Base-by-base conservation (phyloP, 2,113 vertebrate species). In the Lethenteron reissneri region DNA sequence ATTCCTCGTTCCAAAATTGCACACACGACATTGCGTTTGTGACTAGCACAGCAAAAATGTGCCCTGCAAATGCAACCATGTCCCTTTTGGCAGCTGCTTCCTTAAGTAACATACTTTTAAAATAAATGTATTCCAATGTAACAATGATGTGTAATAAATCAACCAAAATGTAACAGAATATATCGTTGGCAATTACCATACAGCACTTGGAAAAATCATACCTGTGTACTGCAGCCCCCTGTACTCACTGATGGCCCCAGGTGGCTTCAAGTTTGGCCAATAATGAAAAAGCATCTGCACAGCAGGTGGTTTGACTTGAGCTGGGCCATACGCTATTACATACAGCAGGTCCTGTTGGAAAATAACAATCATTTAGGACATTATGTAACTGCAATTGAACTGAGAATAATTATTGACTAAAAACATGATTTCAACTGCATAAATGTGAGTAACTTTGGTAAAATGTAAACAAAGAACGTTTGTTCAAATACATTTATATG, bases 251-350 rank as follows among this genome's bases (percentile, higher is more conserved):
- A 99, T 99, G 74, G 92, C 92, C 75, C 94, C 94, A 3, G 94
- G 94, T 21, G 92, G 94, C 76, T 97, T 99, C 74, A 99, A 83
- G 81, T 99, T 99, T 72, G 94, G 94, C 94, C 94, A 99, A 71
- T 96, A 99, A 77, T 99, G 94, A 80, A 99, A 99, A 56, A 99
- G 82, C 94, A 99, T 99, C 81, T 99, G 94, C 70, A 99, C 92
- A 5, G 94, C 92, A 56, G 94, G 90, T 73, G 94, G 90, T 75
- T 99, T 99, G 74, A 99, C 94, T 84, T 96, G 94, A 72, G 94
- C 97, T 11, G 94, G 94, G 71, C 94, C 94, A 72, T 99, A 97
- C 1, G 92, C 95, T 77, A 99, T 99, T 68, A 99, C 94, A 74
- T 99, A 99, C 1, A 99, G 83, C 75, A 99, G 85, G 78, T 99